phyloP scores from a whole-genome alignment of 2,888 invertebrate species.

The Drosophila meridiana region DNA sequence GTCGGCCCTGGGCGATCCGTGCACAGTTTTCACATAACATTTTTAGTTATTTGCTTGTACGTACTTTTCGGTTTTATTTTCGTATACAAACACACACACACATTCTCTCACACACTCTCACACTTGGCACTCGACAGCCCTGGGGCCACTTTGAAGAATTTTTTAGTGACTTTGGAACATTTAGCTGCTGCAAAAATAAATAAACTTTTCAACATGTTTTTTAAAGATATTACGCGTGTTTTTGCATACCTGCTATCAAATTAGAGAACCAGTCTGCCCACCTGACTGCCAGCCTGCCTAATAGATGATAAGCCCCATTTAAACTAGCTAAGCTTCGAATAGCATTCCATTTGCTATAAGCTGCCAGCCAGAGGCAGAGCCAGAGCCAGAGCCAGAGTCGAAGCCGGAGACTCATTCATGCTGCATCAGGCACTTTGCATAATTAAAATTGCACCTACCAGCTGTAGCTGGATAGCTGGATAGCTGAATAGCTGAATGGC shows the following conservation, averaged over 20 bases:
- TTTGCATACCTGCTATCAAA: constrained; percentile 15
- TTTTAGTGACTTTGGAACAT: constrained; percentile 36
- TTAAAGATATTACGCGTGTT: constrained; percentile 12
- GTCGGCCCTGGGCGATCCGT: constrained; percentile 26
- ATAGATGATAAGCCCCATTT: constrained; percentile 42
- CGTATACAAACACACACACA: not conserved
- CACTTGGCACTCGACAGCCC: constrained; percentile 6
- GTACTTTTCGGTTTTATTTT: constrained; percentile 13
- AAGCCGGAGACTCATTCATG: constrained; percentile 5
- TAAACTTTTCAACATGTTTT: constrained; percentile 16
- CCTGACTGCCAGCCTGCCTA: constrained; percentile 10
- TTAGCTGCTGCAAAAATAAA: constrained; percentile 20
- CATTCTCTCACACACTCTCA: not conserved
- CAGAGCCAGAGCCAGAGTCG: constrained; percentile 6
- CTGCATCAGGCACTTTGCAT: constrained; percentile 49
- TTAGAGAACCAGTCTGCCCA: constrained; percentile 14
- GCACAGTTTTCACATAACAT: constrained; percentile 26
- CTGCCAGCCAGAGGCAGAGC: constrained; percentile 15
- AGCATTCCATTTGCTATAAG: constrained; percentile 47
- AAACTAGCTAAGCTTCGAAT: constrained; percentile 15
- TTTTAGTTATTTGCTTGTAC: constrained; percentile 16
- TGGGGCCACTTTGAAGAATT: constrained; percentile 37
- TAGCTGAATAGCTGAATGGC: not conserved
- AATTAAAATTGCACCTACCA: constrained; percentile 50
- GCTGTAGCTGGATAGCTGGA: constrained; percentile 1